A percentile compares a stretch with the other conserved stretches of the same genome.
These are phyloP conservation scores for Tonatia bakeri DNA, from an alignment of 2,113 vertebrate genomes.

Conservation along the genomic window DNA sequence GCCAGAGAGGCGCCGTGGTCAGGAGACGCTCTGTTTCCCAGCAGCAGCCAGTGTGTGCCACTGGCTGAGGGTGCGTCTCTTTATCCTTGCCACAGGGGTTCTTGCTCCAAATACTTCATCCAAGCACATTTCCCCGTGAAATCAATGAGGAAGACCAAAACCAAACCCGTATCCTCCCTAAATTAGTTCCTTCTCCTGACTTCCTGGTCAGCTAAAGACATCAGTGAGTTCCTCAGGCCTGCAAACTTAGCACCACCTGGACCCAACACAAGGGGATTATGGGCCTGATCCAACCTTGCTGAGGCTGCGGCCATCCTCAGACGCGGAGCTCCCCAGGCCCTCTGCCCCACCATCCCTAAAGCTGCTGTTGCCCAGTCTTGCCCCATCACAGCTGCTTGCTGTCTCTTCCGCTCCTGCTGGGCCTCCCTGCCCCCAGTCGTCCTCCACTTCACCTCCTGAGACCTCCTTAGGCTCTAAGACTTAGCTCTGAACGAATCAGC, in stretches of 20 bases:
- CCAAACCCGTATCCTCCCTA: background rate
- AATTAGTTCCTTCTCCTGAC: background rate
- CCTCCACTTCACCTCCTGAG: background rate
- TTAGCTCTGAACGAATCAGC: background rate
- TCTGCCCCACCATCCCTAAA: fast-evolving
- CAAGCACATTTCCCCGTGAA: background rate
- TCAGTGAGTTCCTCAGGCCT: no score
- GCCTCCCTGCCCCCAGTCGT: background rate
- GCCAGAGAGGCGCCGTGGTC: background rate
- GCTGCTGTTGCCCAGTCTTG: background rate
- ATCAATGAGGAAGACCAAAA: background rate
- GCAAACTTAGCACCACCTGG: background rate
- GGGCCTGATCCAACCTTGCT: background rate
- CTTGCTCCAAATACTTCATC: background rate
- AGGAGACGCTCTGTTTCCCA: background rate
- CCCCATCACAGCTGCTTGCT: background rate
- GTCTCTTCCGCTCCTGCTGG: background rate
- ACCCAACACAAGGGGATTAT: background rate
- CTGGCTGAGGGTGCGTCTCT: background rate
- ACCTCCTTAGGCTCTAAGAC: background rate
- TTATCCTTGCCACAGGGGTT: background rate
- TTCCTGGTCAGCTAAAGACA: background rate
- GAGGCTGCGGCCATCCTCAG: fast-evolving
- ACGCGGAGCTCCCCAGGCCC: background rate
- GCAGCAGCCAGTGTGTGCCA: fast-evolving